phyloP scores from a whole-genome alignment of 2,888 invertebrate genomes.

The Agapostemon virescens region DNA sequence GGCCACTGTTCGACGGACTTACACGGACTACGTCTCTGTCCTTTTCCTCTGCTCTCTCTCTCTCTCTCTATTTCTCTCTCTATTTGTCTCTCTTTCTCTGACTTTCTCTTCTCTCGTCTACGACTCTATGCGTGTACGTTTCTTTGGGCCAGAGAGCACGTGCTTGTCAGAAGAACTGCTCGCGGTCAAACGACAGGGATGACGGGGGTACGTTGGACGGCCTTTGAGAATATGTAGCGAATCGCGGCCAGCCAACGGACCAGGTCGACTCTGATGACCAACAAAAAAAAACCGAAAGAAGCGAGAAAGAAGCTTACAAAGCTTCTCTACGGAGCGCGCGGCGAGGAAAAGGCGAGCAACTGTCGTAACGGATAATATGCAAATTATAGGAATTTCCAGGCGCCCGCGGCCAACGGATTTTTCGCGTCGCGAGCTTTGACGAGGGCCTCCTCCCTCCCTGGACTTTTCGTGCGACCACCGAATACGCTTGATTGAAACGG shows the following conservation, averaged over 20 bases:
- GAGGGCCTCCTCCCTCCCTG: not conserved
- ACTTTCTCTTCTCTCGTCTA: not conserved
- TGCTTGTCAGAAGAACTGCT: conserved; percentile 51
- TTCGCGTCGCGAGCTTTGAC: conserved; percentile 30
- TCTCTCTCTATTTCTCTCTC: too few species aligned
- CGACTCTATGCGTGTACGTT: conserved; percentile 15
- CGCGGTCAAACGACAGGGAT: conserved; percentile 64
- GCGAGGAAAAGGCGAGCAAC: conserved; percentile 61
- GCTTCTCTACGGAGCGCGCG: conserved; percentile 45
- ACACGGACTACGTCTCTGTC: not conserved
- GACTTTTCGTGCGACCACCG: conserved; percentile 4
- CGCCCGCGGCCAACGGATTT: conserved; percentile 58
- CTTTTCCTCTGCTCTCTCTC: not conserved
- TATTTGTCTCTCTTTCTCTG: too few species aligned
- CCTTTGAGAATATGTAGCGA: conserved; percentile 73
- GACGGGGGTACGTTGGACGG: conserved; percentile 61
- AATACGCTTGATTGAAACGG: not conserved
- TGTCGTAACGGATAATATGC: conserved; percentile 74
- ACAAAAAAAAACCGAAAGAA: conserved; percentile 18
- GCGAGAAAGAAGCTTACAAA: conserved; percentile 42
- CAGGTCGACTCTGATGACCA: conserved; percentile 65
- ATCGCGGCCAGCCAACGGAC: conserved; percentile 67
- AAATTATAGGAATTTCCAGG: conserved; percentile 63
- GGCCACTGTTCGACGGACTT: conserved; percentile 60
- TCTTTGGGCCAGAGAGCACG: conserved; percentile 41